A percentile compares a stretch with the other conserved stretches of the same genome.
These are phyloP conservation scores for Sebastiscus tertius DNA, from an alignment of 2,797 vertebrate genomes.

Conservation along the genomic window DNA sequence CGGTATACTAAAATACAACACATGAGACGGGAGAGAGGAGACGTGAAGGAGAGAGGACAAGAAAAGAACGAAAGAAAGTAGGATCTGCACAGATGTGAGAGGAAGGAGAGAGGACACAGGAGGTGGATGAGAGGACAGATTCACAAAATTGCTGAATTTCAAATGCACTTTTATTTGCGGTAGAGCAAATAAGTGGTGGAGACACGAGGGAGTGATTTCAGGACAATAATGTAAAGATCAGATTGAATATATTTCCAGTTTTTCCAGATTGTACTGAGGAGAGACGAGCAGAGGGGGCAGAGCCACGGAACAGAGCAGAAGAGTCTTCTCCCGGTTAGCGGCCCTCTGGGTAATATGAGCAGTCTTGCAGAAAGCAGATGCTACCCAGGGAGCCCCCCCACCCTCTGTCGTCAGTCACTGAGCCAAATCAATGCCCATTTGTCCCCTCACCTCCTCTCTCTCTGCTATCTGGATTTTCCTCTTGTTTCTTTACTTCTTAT, in stretches of 20 bases:
- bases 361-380: conserved; percentile 44
- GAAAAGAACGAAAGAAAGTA: background rate
- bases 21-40: background rate
- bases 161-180: background rate
- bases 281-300: background rate
- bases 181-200: background rate
- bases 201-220: background rate
- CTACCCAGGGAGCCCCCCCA: conserved; percentile 4
- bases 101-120: background rate
- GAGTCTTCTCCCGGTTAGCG: conserved; percentile 1
- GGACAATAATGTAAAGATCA: background rate
- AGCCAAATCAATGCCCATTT: conserved; percentile 41
- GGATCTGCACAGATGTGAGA: background rate
- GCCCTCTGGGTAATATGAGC: conserved; percentile 58
- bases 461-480: background rate
- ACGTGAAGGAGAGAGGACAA: background rate
- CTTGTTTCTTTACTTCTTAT: background rate
- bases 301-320: background rate
- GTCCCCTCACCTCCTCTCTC: conserved; percentile 1
- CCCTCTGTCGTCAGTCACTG: conserved; percentile 18
- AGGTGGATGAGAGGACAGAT: background rate
- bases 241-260: background rate
- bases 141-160: background rate
- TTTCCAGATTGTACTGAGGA: background rate
- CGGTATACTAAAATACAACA: background rate